phyloP scores from a whole-genome alignment of 1,140 invertebrate genomes.

The Lucilia cuprina region DNA sequence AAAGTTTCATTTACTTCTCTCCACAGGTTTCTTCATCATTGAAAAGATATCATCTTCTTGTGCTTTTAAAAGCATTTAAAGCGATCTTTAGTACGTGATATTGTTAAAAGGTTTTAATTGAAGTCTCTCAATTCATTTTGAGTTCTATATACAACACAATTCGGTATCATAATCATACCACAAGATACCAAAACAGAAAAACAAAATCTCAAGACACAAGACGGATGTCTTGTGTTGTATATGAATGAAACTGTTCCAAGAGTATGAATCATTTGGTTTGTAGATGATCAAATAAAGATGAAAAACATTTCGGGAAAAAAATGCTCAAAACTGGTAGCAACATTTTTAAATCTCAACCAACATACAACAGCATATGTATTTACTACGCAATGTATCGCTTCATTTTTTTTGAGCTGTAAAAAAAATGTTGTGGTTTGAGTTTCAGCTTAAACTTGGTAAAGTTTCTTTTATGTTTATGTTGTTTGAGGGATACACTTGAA shows the following conservation, averaged over 20 bases:
- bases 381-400: background rate
- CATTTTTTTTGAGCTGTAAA: background rate
- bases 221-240: background rate
- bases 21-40: background rate
- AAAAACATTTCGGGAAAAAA: background rate
- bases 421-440: background rate
- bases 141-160: background rate
- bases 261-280: background rate
- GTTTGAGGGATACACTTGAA: background rate
- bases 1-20: too few species aligned
- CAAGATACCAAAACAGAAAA: too few species aligned
- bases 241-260: background rate
- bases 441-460: background rate
- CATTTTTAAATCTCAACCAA: background rate
- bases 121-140: slow-evolving; percentile 47
- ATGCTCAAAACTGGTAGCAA: slow-evolving; percentile 14
- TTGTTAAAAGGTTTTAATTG: slow-evolving; percentile 63
- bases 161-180: too few species aligned
- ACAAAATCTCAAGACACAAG: background rate
- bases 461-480: background rate
- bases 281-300: background rate
- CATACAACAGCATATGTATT: background rate
- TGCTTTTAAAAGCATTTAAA: slow-evolving; percentile 15
- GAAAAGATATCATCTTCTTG: background rate
- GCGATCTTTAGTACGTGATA: slow-evolving; percentile 59